Conservation (phyloP, 2,113 vertebrate species). For the Spheniscus mendiculus region DNA sequence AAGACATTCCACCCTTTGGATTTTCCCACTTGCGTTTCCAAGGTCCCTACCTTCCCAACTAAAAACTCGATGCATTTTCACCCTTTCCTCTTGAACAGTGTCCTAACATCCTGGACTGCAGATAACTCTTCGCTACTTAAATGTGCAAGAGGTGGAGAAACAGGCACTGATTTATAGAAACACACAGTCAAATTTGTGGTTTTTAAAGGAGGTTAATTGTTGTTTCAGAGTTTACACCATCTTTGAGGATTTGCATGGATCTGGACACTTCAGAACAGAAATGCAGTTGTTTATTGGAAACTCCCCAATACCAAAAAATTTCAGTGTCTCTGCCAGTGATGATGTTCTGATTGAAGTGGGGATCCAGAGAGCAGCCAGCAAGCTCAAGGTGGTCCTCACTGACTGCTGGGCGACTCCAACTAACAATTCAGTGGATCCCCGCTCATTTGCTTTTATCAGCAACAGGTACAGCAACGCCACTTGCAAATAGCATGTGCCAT, state of each 20-base stretch:
- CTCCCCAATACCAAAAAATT: slow-evolving; percentile 78
- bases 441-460: slow-evolving; percentile 78
- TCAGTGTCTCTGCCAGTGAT: slow-evolving; percentile 79
- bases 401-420: slow-evolving; percentile 90
- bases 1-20: not conserved
- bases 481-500: not conserved
- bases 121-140: not conserved
- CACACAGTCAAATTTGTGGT: not conserved
- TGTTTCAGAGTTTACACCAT: slow-evolving; percentile 78
- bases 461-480: slow-evolving; percentile 75
- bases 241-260: slow-evolving; percentile 76
- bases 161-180: not conserved
- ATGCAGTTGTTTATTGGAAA: slow-evolving; percentile 83
- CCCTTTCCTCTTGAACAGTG: not conserved
- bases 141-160: not conserved
- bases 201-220: not conserved
- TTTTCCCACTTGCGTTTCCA: not conserved
- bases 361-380: slow-evolving; percentile 75
- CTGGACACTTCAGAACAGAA: slow-evolving; percentile 79
- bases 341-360: slow-evolving; percentile 83
- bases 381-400: slow-evolving; percentile 83
- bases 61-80: not conserved
- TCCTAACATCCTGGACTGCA: not conserved
- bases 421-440: slow-evolving; percentile 58
- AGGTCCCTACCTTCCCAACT: not conserved